Conservation (phyloP, 2,113 vertebrate species). For the Orthochromis malagaraziensis region DNA sequence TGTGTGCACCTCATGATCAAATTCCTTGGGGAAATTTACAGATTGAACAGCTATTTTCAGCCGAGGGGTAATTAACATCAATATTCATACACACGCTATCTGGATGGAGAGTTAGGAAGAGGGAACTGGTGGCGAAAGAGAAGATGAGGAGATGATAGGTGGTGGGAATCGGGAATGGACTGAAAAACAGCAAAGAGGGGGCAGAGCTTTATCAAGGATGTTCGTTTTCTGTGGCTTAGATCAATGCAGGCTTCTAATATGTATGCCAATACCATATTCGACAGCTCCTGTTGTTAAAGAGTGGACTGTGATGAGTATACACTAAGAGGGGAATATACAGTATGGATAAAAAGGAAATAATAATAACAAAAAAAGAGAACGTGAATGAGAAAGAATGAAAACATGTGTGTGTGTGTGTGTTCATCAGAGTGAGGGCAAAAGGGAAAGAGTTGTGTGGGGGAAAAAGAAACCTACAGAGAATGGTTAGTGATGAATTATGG, state of each 20-base stretch:
- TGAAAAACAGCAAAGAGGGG: background rate
- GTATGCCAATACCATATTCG: background rate
- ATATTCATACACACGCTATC: constrained; percentile 53
- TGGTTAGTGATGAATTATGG: constrained; percentile 42
- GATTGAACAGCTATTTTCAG: constrained; percentile 51
- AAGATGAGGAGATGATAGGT: background rate
- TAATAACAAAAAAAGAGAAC: background rate
- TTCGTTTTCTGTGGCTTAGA: constrained; percentile 29
- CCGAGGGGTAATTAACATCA: constrained; percentile 54
- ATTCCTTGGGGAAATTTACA: constrained; percentile 42
- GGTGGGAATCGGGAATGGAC: background rate
- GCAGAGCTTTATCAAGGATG: background rate
- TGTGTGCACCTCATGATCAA: background rate
- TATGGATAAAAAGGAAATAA: background rate
- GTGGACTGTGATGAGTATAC: background rate
- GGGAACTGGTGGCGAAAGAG: background rate
- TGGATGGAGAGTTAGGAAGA: background rate
- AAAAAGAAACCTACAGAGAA: constrained; percentile 31
- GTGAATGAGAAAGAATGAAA: background rate
- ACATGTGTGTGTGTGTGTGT: background rate
- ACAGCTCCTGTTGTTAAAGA: background rate
- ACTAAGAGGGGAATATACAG: background rate
- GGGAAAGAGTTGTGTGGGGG: background rate
- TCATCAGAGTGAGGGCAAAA: background rate
- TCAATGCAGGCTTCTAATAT: constrained; percentile 4